Conservation (phyloP, 2,113 vertebrate species). For the Cardinalis cardinalis region DNA sequence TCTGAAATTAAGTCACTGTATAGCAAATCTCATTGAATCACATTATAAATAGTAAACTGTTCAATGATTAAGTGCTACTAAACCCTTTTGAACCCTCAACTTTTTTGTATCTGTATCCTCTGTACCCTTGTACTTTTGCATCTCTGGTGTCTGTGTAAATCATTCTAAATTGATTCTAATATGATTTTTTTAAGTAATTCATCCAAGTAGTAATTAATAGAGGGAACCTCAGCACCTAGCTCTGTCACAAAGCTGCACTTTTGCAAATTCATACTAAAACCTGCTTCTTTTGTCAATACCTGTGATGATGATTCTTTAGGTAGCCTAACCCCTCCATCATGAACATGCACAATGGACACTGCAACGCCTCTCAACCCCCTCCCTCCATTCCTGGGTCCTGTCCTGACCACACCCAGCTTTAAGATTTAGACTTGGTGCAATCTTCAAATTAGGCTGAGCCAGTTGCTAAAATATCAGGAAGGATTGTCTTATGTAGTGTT, state of each 20-base stretch:
- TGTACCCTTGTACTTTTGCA: background rate
- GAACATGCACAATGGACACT: background rate
- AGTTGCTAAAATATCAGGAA: background rate
- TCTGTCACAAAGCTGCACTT: background rate
- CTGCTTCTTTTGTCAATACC: background rate
- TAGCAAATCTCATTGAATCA: background rate
- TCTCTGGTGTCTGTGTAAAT: background rate
- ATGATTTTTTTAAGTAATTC: background rate
- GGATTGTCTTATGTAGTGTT: background rate
- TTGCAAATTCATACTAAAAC: background rate
- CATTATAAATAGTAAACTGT: background rate
- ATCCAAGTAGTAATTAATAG: background rate
- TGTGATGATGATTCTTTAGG: background rate
- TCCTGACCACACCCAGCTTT: too few relatives aligned
- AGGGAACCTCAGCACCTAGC: fast-evolving
- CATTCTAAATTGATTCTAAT: background rate
- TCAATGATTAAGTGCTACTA: background rate
- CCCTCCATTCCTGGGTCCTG: background rate
- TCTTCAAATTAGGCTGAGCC: background rate
- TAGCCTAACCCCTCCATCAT: background rate
- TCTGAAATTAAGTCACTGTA: background rate
- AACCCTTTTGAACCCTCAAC: background rate
- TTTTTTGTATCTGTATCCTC: background rate
- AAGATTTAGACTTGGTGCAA: background rate
- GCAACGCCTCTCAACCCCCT: background rate